Evolutionary conservation across 1,140 invertebrate species (phyloP).

Genomic region (Aethina tumida): DNA sequence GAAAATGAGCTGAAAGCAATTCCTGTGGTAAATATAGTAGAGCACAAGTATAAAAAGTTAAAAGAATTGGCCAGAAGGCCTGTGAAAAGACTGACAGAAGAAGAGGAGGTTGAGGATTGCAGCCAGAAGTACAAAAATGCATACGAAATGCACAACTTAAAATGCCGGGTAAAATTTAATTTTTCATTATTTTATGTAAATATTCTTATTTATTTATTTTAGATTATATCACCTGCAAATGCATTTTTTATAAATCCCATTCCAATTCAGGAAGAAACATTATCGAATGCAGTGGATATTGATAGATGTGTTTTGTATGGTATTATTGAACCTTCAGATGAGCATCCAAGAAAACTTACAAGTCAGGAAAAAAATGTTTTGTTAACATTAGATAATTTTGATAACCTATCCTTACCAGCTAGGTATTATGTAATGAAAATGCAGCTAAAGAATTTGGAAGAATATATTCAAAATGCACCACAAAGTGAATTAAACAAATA

Average conservation of each 20-base stretch:
- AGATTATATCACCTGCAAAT: conserved; percentile 12
- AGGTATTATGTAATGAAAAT: conserved; percentile 19
- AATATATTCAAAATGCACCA: conserved; percentile 9
- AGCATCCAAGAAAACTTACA: conserved; percentile 12
- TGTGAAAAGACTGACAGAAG: conserved; percentile 7
- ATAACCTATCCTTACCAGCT: conserved; percentile 20
- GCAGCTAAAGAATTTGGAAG: conserved; percentile 16
- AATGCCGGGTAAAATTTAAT: conserved; percentile 15
- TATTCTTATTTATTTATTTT: conserved; percentile 5
- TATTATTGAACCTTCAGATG: conserved; percentile 11
- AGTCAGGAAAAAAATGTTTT: conserved; percentile 17
- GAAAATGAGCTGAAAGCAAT: not conserved
- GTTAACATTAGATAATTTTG: conserved; percentile 23
- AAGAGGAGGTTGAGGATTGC: conserved; percentile 9
- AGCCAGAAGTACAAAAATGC: conserved; percentile 11
- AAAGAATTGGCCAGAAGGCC: conserved; percentile 16
- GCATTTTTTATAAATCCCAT: conserved; percentile 6
- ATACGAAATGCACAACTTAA: conserved; percentile 19
- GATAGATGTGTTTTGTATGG: conserved; percentile 20
- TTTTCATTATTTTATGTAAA: conserved; percentile 1
- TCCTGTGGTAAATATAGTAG: conserved; percentile 4
- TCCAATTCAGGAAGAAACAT: conserved; percentile 8
- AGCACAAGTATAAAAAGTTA: conserved; percentile 16
- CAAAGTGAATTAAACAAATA: conserved; percentile 12
- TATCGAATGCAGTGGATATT: conserved; percentile 16